Evolutionary conservation across 2,888 invertebrate species (phyloP).

Genomic region (Eupithecia tripunctaria): DNA sequence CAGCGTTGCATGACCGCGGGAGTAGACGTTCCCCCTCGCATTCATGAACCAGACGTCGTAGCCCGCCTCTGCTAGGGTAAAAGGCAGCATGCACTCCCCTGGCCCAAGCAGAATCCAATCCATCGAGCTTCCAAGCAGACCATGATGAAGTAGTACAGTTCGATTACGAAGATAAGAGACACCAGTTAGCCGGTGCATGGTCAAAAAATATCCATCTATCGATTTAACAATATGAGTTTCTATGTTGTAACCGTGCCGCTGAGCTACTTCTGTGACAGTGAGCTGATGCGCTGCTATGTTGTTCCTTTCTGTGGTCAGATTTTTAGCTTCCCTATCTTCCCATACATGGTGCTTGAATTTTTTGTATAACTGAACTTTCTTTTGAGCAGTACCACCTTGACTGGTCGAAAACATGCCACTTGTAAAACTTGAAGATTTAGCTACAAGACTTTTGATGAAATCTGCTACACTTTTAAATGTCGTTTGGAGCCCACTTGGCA

Average conservation of each 20-base stretch:
- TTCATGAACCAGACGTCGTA: constrained; percentile 86
- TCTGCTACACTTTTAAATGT: neutral
- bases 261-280: constrained; percentile 58
- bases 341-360: neutral
- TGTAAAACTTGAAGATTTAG: neutral
- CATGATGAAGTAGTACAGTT: constrained; percentile 68
- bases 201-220: constrained; percentile 67
- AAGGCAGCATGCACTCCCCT: constrained; percentile 53
- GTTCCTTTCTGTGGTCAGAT: neutral
- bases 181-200: constrained; percentile 56
- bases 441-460: constrained; percentile 1
- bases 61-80: constrained; percentile 81
- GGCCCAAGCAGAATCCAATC: constrained; percentile 73
- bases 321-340: neutral
- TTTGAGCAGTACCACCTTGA: neutral
- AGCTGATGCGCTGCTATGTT: constrained; percentile 41
- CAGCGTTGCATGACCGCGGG: constrained; percentile 57
- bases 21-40: constrained; percentile 71
- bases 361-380: neutral
- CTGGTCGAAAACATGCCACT: neutral
- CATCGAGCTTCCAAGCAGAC: constrained; percentile 70
- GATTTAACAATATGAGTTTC: constrained; percentile 66
- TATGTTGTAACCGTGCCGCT: constrained; percentile 59
- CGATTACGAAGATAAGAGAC: constrained; percentile 35
- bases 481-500: neutral